Base-by-base conservation (phyloP, 1,140 invertebrate species). In the Gonatopus flavifemur region DNA sequence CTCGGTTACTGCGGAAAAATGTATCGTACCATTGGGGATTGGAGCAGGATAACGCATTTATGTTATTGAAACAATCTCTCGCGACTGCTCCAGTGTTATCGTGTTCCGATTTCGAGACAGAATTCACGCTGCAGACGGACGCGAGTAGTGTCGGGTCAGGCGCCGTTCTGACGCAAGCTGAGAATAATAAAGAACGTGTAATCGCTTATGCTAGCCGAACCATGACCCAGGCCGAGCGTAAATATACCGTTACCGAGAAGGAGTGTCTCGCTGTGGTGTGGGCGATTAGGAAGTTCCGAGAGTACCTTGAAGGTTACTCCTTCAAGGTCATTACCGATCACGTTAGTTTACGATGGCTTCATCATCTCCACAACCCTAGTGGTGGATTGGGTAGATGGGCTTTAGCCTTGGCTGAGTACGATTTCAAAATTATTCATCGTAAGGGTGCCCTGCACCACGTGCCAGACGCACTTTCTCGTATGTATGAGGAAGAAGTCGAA, bases 261-360 rank as follows among this genome's bases (percentile, higher is more conserved):
- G n/a, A n/a, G n/a, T n/a, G n/a, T n/a, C n/a, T n/a, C n/a, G n/a
- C n/a, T n/a, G n/a, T n/a, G n/a, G n/a, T n/a, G n/a, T 68, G 57
- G 57, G 70, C 68, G 0, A 54, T 78, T 5, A 49, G 69, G 18
- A 63, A 72, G 41, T 74, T 74, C 45, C 38, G 50, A 45, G 46
- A 13, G 18, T 64, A 49, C n/a, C 32, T 62, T 40, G 58, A 66
- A n/a, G n/a, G n/a, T n/a, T n/a, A n/a, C n/a, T n/a, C n/a, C n/a
- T n/a, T n/a, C n/a, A n/a, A n/a, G n/a, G n/a, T n/a, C n/a, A n/a
- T n/a, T n/a, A n/a, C n/a, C n/a, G n/a, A n/a, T n/a, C n/a, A n/a
- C n/a, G n/a, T n/a, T n/a, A n/a, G n/a, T n/a, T n/a, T n/a, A n/a
- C n/a, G n/a, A n/a, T n/a, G n/a, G n/a, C n/a, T n/a, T n/a, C n/a